Base-by-base conservation (phyloP, 2,113 vertebrate genomes). In the Anhinga rufa region DNA sequence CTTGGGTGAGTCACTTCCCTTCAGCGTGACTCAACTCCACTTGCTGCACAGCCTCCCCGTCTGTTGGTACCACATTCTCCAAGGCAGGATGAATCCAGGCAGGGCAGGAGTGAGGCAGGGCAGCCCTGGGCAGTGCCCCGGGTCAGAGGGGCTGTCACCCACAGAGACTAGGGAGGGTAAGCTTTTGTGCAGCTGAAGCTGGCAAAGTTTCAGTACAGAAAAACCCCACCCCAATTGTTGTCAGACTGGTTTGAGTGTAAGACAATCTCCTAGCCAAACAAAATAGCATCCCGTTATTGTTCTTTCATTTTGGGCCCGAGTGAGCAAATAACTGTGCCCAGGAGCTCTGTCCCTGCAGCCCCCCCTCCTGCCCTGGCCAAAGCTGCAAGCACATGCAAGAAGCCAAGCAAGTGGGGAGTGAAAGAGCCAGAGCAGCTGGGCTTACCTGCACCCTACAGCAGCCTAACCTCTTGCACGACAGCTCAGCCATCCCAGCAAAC, bases 41-140 rank as follows among this genome's bases (percentile, higher is more conserved):
- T 18, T 0, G 0, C 48, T 61, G 74, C 60, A 36, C 0, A 0
- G 31, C 62, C 44, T 55, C 28, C 34, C 34, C 1, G 5, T 40
- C 13, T 74, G n/a, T 16, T 28, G 38, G 79, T 7, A 77, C 18
- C 32, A 40, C 4, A 7, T 31, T 54, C n/a, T 49, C 22, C 18
- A 62, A 48, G 19, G 55, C 49, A 94, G 66, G 58, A 76, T 21
- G 49, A 92, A 40, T 20, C 48, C 70, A 82, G 51, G 62, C 8
- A 52, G 36, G 57, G 48, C 6, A 69, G 12, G 8, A 82, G 31
- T 14, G 40, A 83, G 49, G 48, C 52, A 85, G 32, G 21, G 24
- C n/a, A 82, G 65, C 29, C 10, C 36, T 0, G 1, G 21, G 42
- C 22, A 65, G 16, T 8, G 16, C 9, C 20, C n/a, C 22, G 19